Evolutionary conservation across 2,888 invertebrate genomes (phyloP).

Genomic region (Rhyacophila evoluta): DNA sequence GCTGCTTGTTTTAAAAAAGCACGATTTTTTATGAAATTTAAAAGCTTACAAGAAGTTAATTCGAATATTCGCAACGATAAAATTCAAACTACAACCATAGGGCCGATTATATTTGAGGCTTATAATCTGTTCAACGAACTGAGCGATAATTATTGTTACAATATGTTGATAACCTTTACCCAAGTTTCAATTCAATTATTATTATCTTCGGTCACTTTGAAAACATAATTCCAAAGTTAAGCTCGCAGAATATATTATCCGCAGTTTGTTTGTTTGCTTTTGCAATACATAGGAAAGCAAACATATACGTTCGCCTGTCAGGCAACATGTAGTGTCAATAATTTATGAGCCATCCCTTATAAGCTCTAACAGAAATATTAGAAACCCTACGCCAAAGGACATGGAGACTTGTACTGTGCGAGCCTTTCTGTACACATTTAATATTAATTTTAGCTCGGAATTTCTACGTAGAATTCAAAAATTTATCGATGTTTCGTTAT

Average conservation of each 20-base stretch:
- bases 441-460: not conserved
- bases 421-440: not conserved
- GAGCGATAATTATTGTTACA: not conserved
- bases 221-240: slow-evolving; percentile 35
- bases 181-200: slow-evolving; percentile 16
- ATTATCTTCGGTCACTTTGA: slow-evolving; percentile 23
- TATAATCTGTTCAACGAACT: not conserved
- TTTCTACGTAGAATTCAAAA: not conserved
- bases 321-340: slow-evolving; percentile 44
- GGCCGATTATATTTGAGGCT: not conserved
- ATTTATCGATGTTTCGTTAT: slow-evolving; percentile 2
- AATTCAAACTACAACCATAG: too few relatives aligned
- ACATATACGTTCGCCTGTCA: slow-evolving; percentile 36
- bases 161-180: not conserved
- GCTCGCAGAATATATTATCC: slow-evolving; percentile 43
- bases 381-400: slow-evolving; percentile 42
- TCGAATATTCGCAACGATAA: too few relatives aligned
- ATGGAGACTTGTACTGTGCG: not conserved
- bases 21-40: too few relatives aligned
- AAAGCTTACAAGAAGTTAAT: too few relatives aligned
- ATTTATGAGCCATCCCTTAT: slow-evolving; percentile 43
- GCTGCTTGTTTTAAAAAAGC: too few relatives aligned
- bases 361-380: slow-evolving; percentile 42
- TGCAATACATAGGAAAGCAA: slow-evolving; percentile 40
- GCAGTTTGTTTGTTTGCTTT: slow-evolving; percentile 42